A percentile compares a stretch with the other conserved stretches of the same genome.
Evolutionary conservation across 2,888 invertebrate genomes (phyloP).

Genomic region (Agonopterix subpropinquella): DNA sequence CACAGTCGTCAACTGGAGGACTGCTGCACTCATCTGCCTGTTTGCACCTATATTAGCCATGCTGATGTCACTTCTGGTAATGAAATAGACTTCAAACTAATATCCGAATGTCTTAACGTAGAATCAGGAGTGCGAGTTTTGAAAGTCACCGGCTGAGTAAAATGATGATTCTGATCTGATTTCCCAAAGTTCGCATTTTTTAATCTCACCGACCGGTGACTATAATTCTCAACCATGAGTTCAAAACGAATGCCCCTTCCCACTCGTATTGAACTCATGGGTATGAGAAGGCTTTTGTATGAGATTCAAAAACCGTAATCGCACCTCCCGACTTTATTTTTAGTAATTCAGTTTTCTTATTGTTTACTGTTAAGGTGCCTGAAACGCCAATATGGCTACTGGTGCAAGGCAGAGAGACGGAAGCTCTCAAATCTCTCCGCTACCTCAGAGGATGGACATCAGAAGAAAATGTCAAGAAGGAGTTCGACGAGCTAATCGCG

Average conservation of each 20-base stretch:
- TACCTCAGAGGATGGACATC: constrained; percentile 74
- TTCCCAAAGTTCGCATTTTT: too few species aligned
- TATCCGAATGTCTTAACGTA: too few species aligned
- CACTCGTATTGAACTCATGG: too few species aligned
- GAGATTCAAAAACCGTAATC: too few species aligned
- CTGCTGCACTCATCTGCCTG: constrained; percentile 63
- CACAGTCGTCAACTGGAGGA: constrained; percentile 64
- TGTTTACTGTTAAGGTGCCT: constrained; percentile 51
- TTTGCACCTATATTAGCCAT: constrained; percentile 65
- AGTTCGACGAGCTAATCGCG: constrained; percentile 52
- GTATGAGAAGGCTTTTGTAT: too few species aligned
- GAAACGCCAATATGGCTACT: constrained; percentile 76
- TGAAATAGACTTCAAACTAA: constrained; percentile 16
- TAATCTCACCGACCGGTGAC: too few species aligned
- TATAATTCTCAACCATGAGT: too few species aligned
- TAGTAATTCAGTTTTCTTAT: background rate
- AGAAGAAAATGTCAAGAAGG: constrained; percentile 58
- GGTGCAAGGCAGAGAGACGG: constrained; percentile 61
- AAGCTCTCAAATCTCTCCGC: constrained; percentile 67
- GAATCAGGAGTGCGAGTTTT: too few species aligned
- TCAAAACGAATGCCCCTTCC: too few species aligned
- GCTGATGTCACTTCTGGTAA: constrained; percentile 62
- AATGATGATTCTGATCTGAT: too few species aligned
- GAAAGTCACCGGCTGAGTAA: too few species aligned
- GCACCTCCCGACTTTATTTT: background rate